A percentile compares a stretch with the other conserved stretches of the same genome.
These are phyloP conservation scores for Stomatorhinus walkeri DNA, from an alignment of 2,797 vertebrate genomes.

Conservation along the genomic window DNA sequence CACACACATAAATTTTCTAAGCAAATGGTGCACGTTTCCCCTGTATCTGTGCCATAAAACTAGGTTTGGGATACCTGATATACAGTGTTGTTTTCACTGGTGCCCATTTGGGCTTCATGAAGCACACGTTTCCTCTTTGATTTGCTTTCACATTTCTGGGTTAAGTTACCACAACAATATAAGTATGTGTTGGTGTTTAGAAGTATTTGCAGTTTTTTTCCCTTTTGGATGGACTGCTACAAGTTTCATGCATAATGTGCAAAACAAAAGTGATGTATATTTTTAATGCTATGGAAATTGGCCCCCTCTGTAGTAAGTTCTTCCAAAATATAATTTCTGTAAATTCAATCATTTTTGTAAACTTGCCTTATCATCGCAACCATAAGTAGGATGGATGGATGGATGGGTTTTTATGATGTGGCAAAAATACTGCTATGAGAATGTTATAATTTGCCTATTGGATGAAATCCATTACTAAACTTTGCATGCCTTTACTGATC, in stretches of 20 bases:
- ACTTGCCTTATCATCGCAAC: neutral
- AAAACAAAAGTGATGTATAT: conserved; percentile 98
- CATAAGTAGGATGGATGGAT: neutral
- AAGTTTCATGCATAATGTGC: conserved; percentile 85
- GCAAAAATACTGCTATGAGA: neutral
- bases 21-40: conserved; percentile 37
- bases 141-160: conserved; percentile 60
- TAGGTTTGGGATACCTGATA: conserved; percentile 30
- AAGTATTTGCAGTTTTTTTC: conserved; percentile 29
- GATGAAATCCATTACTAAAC: neutral
- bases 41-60: conserved; percentile 42
- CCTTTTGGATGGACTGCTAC: conserved; percentile 51
- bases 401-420: neutral
- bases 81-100: conserved; percentile 35
- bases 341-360: neutral
- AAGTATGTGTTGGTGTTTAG: conserved; percentile 19
- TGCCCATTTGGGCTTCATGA: conserved; percentile 67
- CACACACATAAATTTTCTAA: neutral
- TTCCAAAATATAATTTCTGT: conserved; percentile 96
- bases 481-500: neutral
- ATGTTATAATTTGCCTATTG: neutral
- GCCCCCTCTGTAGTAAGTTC: conserved; percentile 94
- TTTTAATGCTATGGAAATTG: conserved; percentile 97
- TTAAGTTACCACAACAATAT: conserved; percentile 30
- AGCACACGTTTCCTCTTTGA: conserved; percentile 75